These are phyloP conservation scores for Helicoverpa assulta DNA, from an alignment of 2,888 invertebrate genomes.

Conservation along the genomic window DNA sequence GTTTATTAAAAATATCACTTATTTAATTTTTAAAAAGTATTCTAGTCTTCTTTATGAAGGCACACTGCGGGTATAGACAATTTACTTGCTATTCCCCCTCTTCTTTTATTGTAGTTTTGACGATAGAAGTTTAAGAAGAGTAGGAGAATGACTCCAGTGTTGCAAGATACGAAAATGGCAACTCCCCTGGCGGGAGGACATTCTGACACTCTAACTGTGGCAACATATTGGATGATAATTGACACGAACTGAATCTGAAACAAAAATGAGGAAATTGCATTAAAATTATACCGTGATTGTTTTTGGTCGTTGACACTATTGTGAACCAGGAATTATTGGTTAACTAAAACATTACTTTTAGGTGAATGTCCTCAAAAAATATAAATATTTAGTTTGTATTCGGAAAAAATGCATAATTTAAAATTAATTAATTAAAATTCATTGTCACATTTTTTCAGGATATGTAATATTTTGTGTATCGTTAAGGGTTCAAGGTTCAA, in stretches of 20 bases:
- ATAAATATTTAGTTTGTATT: too few relatives aligned
- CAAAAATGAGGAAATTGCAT: not conserved
- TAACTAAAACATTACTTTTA: not conserved
- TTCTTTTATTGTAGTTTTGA: slow-evolving; percentile 77
- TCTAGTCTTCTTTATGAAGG: slow-evolving; percentile 55
- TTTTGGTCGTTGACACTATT: not conserved
- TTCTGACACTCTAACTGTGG: slow-evolving; percentile 87
- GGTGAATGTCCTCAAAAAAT: too few relatives aligned
- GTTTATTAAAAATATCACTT: slow-evolving; percentile 33
- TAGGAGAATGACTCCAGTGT: slow-evolving; percentile 90
- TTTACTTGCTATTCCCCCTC: slow-evolving; percentile 23
- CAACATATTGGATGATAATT: slow-evolving; percentile 89
- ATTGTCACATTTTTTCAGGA: too few relatives aligned
- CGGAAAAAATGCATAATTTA: too few relatives aligned
- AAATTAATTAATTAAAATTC: too few relatives aligned
- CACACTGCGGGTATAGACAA: slow-evolving; percentile 47
- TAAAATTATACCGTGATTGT: not conserved
- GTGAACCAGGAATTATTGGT: not conserved
- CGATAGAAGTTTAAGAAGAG: slow-evolving; percentile 92
- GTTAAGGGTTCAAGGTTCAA: too few relatives aligned
- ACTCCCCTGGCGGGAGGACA: slow-evolving; percentile 91
- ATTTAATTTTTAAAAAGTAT: slow-evolving; percentile 9
- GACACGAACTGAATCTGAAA: slow-evolving; percentile 91
- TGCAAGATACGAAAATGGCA: slow-evolving; percentile 89
- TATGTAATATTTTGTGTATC: too few relatives aligned